Conservation (phyloP, 2,888 invertebrate species). For the Drosophila birchii region DNA sequence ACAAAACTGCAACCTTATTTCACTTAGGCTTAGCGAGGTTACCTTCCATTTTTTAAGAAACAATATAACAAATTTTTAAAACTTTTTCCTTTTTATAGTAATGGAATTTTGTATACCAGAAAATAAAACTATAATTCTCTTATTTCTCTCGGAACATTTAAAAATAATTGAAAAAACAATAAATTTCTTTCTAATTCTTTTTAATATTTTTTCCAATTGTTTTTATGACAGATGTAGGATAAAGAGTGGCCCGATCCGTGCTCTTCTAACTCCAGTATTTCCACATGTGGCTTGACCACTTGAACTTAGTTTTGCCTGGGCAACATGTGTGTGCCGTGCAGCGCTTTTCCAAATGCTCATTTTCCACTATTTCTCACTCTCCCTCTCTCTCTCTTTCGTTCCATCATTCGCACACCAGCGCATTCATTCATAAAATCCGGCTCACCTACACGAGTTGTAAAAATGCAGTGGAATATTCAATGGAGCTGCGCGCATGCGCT, state of each 20-base stretch:
- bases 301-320: constrained; percentile 11
- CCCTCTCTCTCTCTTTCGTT: constrained; percentile 14
- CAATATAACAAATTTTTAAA: no score
- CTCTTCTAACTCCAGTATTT: background rate
- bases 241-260: background rate
- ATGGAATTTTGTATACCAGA: background rate
- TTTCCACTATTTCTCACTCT: constrained; percentile 29
- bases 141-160: background rate
- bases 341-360: constrained; percentile 10
- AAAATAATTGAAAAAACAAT: background rate
- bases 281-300: constrained; percentile 24
- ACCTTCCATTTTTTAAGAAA: no score
- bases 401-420: constrained; percentile 55
- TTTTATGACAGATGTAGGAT: background rate
- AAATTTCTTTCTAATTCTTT: no score
- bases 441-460: constrained; percentile 80
- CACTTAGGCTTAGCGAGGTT: no score
- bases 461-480: constrained; percentile 62
- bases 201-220: background rate
- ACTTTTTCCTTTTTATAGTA: background rate
- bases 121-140: background rate
- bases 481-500: constrained; percentile 64
- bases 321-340: constrained; percentile 19
- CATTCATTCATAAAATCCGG: constrained; percentile 79
- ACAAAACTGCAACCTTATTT: no score